Evolutionary conservation across 2,797 vertebrate species (phyloP).

Genomic region (Chrosomus eos): DNA sequence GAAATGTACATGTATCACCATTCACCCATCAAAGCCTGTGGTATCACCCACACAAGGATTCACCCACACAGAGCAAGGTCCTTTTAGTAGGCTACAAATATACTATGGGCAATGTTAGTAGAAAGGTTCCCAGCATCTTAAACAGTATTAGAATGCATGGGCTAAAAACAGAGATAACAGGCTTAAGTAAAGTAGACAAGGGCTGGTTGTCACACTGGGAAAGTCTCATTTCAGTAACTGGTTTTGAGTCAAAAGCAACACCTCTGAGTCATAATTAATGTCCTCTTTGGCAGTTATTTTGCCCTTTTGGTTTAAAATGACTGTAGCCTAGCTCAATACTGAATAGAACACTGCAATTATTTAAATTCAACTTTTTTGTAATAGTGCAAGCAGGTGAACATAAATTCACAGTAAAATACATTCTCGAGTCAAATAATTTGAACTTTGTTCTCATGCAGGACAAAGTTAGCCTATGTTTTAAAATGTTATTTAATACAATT

Average conservation of each 20-base stretch:
- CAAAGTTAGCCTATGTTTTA: not conserved
- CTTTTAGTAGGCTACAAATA: not conserved
- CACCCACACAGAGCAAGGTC: slow-evolving; percentile 10
- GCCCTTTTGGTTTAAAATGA: not conserved
- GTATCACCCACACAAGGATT: slow-evolving; percentile 33
- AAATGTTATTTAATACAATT: not conserved
- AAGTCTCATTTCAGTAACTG: not conserved
- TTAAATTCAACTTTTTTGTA: not conserved
- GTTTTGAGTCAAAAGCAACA: not conserved
- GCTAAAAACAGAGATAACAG: not conserved
- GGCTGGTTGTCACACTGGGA: not conserved
- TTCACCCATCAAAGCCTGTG: slow-evolving; percentile 1
- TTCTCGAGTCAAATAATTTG: not conserved
- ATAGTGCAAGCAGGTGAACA: not conserved
- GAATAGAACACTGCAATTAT: not conserved
- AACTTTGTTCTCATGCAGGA: not conserved
- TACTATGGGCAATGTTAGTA: not conserved
- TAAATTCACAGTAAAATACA: not conserved
- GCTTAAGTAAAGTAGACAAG: not conserved
- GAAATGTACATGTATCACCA: slow-evolving; percentile 13
- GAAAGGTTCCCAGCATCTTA: not conserved
- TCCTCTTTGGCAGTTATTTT: not conserved
- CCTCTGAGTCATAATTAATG: not conserved
- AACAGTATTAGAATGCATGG: not conserved
- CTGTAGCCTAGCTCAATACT: not conserved